Evolutionary conservation across 1,140 invertebrate genomes (phyloP), one percentile per base, ranked within the genome.

Genomic region (Drosophila sp.): DNA sequence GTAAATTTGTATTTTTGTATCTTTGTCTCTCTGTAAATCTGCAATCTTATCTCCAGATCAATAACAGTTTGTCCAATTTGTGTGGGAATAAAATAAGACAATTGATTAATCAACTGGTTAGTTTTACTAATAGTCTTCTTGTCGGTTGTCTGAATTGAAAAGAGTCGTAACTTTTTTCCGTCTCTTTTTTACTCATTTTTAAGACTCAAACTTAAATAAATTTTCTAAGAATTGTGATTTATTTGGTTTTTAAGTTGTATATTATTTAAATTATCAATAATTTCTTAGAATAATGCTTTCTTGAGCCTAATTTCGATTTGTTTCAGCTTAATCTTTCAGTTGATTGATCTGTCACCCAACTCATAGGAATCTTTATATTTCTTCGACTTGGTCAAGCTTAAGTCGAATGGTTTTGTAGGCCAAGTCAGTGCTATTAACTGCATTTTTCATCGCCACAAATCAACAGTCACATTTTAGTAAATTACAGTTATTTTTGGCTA

Each of bases 11-110:
- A 36, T 36, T 2, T 38, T 13, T 38, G 45, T 48, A 48, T 48
- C 45, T 48, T 48, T 48, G n/a, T n/a, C n/a, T n/a, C n/a, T n/a
- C n/a, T n/a, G n/a, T 50, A 9, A 50, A 27, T 29, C 46, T 32
- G 29, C 13, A 50, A 29, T 29, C 46, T 50, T 50, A 32, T 50
- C 27, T 29, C 25, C 46, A 50, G 46, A 50, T 50, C 25, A 50
- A 50, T 50, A 50, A 50, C 46, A 50, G 46, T 50, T 29, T 50
- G 27, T 29, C 46, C 7, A 50, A 50, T 14, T 29, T 50, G 46
- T 50, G 46, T 50, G 46, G 5, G 46, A 27, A 50, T 29, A 14
- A 50, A 13, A 13, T 21, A 32, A 50, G 32, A 32, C 46, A 27
- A 50, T 50, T 29, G 46, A 25, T 50, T 32, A 50, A 50, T 50